These are phyloP conservation scores for Octopus bimaculoides DNA, from an alignment of 1,140 invertebrate genomes.

Conservation along the genomic window DNA sequence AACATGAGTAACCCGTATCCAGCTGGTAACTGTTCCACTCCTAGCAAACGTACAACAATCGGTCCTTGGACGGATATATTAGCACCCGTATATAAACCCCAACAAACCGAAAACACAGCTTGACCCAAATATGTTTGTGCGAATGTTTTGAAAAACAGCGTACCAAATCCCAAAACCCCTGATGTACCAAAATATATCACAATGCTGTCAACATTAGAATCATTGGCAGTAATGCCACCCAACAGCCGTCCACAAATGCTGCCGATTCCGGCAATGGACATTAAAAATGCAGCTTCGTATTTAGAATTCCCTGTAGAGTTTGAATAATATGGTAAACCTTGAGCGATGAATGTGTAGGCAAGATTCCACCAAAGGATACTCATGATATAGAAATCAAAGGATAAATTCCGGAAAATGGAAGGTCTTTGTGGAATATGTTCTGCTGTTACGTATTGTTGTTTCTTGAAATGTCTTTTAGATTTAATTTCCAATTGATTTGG, in stretches of 20 bases:
- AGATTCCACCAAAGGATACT: constrained; percentile 19
- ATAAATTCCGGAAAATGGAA: constrained; percentile 17
- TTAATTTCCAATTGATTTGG: neutral
- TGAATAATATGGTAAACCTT: constrained; percentile 25
- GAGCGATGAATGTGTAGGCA: constrained; percentile 20
- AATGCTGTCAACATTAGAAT: constrained; percentile 21
- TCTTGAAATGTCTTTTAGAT: neutral
- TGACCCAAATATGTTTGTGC: constrained; percentile 18
- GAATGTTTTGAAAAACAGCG: constrained; percentile 23
- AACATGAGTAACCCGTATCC: constrained; percentile 26
- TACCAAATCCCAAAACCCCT: constrained; percentile 22
- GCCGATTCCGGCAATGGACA: constrained; percentile 22
- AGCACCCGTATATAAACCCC: constrained; percentile 30
- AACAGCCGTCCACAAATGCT: constrained; percentile 24
- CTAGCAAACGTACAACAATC: constrained; percentile 24
- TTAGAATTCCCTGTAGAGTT: constrained; percentile 15
- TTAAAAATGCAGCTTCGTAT: constrained; percentile 23
- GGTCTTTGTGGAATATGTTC: neutral
- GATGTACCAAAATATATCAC: constrained; percentile 25
- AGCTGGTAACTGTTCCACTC: constrained; percentile 26
- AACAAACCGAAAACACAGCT: constrained; percentile 21
- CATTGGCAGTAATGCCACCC: constrained; percentile 20
- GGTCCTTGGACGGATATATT: constrained; percentile 22
- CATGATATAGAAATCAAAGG: constrained; percentile 16
- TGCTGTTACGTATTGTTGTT: neutral